Percentiles rank a stretch among this genome's conserved stretches.
Evolutionary conservation across 2,113 vertebrate genomes (phyloP).

Genomic region (Heteronetta atricapilla): DNA sequence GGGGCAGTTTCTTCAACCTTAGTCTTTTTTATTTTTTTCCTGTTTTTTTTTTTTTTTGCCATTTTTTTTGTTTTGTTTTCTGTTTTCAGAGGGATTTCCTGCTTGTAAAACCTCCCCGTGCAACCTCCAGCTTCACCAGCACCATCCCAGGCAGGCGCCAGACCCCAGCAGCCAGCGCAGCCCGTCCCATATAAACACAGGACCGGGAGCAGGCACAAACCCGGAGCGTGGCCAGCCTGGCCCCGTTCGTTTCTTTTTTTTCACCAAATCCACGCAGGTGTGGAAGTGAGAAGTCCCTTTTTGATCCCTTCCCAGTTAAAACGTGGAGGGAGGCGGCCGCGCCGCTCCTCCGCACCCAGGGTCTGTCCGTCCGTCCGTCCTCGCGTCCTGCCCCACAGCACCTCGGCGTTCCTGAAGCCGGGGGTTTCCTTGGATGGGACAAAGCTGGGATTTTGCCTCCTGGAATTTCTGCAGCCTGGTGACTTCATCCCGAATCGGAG

Average conservation of each 20-base stretch:
- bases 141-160: background rate
- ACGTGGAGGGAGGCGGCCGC: fast-evolving
- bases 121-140: background rate
- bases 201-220: background rate
- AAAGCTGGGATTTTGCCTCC: fast-evolving
- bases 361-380: fast-evolving
- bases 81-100: background rate
- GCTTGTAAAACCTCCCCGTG: background rate
- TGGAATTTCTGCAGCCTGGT: fast-evolving
- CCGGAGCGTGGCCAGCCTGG: no score
- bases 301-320: background rate
- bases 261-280: background rate
- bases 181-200: no score
- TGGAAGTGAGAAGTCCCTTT: fast-evolving
- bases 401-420: background rate
- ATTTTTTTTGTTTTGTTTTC: background rate
- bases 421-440: fast-evolving
- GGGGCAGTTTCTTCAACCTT: background rate
- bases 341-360: fast-evolving
- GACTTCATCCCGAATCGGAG: background rate
- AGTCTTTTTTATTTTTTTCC: background rate
- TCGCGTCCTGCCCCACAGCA: fast-evolving
- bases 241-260: background rate
- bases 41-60: no score
- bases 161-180: background rate